A percentile compares a stretch with the other conserved stretches of the same genome.
Evolutionary conservation across 2,113 vertebrate species (phyloP).

Genomic region (Jaculus jaculus): DNA sequence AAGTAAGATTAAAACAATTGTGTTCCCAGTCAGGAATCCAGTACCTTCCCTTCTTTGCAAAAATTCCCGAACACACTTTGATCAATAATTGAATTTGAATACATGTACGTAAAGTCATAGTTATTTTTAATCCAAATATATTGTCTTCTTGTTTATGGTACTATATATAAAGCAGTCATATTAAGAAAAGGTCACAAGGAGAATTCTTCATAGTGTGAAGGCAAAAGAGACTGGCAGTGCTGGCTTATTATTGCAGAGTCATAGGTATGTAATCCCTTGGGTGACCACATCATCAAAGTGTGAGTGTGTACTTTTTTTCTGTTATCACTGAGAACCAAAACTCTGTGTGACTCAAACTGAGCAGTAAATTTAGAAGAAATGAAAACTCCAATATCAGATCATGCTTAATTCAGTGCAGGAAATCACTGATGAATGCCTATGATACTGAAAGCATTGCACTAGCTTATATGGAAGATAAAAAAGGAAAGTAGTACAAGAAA

Average conservation of each 20-base stretch:
- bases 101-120: not conserved
- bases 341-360: not conserved
- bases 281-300: accelerated
- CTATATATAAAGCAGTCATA: not conserved
- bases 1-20: not conserved
- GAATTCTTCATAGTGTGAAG: not conserved
- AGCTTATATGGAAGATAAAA: not conserved
- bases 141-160: not conserved
- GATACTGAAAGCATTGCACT: not conserved
- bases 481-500: not conserved
- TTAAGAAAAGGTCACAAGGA: not conserved
- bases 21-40: not conserved
- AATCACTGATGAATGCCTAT: not conserved
- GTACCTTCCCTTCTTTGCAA: not conserved
- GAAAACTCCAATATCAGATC: not conserved
- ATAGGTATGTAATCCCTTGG: accelerated
- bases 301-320: not conserved
- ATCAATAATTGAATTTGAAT: not conserved
- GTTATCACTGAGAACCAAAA: not conserved
- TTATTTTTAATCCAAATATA: not conserved
- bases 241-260: accelerated
- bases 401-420: not conserved
- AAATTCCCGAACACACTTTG: not conserved
- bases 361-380: not conserved
- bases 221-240: not conserved